A percentile compares a stretch with the other conserved stretches of the same genome.
phyloP scores from a whole-genome alignment of 2,888 invertebrate genomes.

The Lepeophtheirus nordmannii region DNA sequence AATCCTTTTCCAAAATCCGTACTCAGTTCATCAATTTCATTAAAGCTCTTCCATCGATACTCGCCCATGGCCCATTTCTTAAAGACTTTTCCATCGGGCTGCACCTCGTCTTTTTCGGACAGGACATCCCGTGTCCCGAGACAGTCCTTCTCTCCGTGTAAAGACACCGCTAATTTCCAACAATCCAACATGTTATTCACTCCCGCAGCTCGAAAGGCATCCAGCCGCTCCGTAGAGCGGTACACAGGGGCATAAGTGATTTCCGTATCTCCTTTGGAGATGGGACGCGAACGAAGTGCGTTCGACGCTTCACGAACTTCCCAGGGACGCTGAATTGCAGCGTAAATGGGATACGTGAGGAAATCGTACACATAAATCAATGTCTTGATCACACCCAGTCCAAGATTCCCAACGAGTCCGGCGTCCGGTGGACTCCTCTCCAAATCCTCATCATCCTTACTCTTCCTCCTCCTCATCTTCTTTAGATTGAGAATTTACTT shows the following conservation, averaged over 20 bases:
- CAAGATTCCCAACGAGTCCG: neutral
- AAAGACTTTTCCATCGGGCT: conserved; percentile 75
- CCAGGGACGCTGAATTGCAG: conserved; percentile 12
- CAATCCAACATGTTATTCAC: neutral
- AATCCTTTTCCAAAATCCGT: conserved; percentile 67
- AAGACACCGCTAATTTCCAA: conserved; percentile 29
- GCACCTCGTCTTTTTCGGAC: conserved; percentile 82
- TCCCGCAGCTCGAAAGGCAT: neutral
- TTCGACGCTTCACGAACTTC: conserved; percentile 10
- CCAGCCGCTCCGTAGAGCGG: neutral
- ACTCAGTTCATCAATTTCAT: conserved; percentile 57
- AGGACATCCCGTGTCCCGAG: conserved; percentile 78
- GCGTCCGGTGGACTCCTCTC: neutral
- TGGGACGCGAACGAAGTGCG: conserved; percentile 25
- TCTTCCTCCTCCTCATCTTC: neutral
- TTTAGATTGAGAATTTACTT: no score
- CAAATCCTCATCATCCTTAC: neutral
- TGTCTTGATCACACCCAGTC: neutral
- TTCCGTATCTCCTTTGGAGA: neutral
- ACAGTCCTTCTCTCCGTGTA: conserved; percentile 56
- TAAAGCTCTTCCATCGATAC: conserved; percentile 74
- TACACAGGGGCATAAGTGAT: conserved; percentile 4
- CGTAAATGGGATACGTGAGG: conserved; percentile 15
- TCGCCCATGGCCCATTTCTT: conserved; percentile 72
- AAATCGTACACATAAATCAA: conserved; percentile 17